Conservation (phyloP, 2,888 invertebrate species). For the Syritta pipiens region DNA sequence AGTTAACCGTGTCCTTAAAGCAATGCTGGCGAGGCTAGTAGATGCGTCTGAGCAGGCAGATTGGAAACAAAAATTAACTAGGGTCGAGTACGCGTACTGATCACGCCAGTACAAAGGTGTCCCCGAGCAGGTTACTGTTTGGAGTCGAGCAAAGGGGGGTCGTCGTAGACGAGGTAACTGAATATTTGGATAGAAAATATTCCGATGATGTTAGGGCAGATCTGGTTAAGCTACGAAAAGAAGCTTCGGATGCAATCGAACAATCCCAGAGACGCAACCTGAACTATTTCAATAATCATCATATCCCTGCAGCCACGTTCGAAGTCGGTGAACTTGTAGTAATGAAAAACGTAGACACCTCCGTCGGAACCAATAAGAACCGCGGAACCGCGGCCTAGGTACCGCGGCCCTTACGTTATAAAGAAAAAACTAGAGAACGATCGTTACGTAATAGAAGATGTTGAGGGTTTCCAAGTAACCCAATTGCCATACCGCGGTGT, state of each 20-base stretch:
- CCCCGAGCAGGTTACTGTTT: not conserved
- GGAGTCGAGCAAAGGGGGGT: not conserved
- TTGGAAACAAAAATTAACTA: not conserved
- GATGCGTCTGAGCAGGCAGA: conserved; percentile 20
- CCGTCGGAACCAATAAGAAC: too few relatives aligned
- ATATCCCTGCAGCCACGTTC: too few relatives aligned
- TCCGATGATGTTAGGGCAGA: too few relatives aligned
- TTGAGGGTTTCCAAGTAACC: not conserved
- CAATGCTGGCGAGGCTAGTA: conserved; percentile 66
- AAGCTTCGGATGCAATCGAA: too few relatives aligned
- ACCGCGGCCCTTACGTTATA: not conserved
- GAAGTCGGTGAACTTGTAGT: too few relatives aligned
- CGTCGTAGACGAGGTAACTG: not conserved
- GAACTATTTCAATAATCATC: too few relatives aligned
- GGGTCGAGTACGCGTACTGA: not conserved
- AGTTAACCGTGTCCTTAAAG: too few relatives aligned
- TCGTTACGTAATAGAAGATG: not conserved
- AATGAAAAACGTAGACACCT: too few relatives aligned
- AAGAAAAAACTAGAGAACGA: not conserved
- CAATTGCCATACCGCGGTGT: not conserved
- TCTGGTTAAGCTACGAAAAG: too few relatives aligned
- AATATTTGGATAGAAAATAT: conserved; percentile 1
- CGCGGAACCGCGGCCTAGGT: too few relatives aligned
- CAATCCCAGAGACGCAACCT: too few relatives aligned
- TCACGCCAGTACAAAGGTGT: conserved; percentile 1